These are phyloP conservation scores for Arnoldichthys spilopterus DNA, from an alignment of 2,797 vertebrate genomes.

Conservation along the genomic window DNA sequence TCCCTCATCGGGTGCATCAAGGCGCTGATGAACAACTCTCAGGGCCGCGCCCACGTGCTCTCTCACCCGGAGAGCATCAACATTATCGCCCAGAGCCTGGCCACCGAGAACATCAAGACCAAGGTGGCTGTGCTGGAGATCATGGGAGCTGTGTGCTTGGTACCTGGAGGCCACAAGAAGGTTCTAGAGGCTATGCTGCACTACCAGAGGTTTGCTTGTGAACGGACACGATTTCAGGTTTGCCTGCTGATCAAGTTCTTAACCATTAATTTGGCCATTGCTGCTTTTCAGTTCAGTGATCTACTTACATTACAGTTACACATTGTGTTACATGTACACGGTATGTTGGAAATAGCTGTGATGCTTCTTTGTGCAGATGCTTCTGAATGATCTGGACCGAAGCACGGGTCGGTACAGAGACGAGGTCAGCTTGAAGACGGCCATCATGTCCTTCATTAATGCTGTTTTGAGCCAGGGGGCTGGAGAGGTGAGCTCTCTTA, in stretches of 20 bases:
- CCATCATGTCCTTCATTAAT: conserved; percentile 99
- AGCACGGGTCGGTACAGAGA: conserved; percentile 95
- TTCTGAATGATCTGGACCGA: conserved; percentile 96
- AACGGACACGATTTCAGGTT: conserved; percentile 98
- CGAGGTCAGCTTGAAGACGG: conserved; percentile 97
- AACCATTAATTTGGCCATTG: neutral
- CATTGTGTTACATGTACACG: neutral
- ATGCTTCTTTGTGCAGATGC: conserved; percentile 77
- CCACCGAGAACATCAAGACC: conserved; percentile 97
- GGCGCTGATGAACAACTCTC: conserved; percentile 99
- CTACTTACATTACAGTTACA: too few species aligned
- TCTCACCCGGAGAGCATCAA: conserved; percentile 97
- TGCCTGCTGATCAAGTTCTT: neutral
- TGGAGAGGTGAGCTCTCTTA: conserved; percentile 85
- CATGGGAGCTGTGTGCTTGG: conserved; percentile 98
- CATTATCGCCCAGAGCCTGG: conserved; percentile 97
- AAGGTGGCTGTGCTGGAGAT: conserved; percentile 99
- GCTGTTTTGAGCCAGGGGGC: conserved; percentile 97
- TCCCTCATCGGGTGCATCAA: conserved; percentile 99
- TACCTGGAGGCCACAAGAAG: conserved; percentile 96
- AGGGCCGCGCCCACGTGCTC: conserved; percentile 94
- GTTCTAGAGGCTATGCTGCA: conserved; percentile 97
- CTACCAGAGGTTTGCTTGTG: conserved; percentile 95
- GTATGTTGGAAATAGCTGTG: too few species aligned
- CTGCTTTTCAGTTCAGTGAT: neutral